phyloP scores from a whole-genome alignment of 2,113 vertebrate genomes.

The Leptocoma aspasia region DNA sequence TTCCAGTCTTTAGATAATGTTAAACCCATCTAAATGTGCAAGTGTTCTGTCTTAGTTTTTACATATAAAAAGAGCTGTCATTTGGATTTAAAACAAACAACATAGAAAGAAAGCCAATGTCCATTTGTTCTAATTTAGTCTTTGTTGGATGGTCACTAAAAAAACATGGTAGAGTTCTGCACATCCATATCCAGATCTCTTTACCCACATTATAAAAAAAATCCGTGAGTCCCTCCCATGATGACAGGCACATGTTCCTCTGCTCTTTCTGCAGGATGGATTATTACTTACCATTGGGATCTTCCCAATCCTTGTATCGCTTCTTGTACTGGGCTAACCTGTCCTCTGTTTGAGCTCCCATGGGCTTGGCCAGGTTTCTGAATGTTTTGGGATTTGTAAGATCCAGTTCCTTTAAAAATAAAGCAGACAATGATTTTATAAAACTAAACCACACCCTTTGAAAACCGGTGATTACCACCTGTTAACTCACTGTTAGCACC shows the following conservation, averaged over 20 bases:
- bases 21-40: neutral
- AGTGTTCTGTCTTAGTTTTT: neutral
- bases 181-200: neutral
- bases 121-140: neutral
- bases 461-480: neutral
- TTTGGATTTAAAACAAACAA: neutral
- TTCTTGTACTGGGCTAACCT: slow-evolving; percentile 96
- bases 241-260: rapidly evolving
- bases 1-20: neutral
- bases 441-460: neutral
- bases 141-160: neutral
- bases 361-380: slow-evolving; percentile 93
- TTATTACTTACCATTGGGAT: slow-evolving; percentile 85
- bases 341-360: slow-evolving; percentile 97
- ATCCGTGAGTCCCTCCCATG: neutral
- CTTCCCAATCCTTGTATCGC: slow-evolving; percentile 97
- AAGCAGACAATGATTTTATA: neutral
- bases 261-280: neutral
- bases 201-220: neutral
- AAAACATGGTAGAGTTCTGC: neutral
- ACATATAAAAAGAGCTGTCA: neutral
- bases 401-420: slow-evolving; percentile 86
- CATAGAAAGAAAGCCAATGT: neutral
- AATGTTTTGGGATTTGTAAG: slow-evolving; percentile 94
- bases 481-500: too few species aligned